Conservation (phyloP, 2,797 vertebrate genomes). For the Echiichthys vipera region DNA sequence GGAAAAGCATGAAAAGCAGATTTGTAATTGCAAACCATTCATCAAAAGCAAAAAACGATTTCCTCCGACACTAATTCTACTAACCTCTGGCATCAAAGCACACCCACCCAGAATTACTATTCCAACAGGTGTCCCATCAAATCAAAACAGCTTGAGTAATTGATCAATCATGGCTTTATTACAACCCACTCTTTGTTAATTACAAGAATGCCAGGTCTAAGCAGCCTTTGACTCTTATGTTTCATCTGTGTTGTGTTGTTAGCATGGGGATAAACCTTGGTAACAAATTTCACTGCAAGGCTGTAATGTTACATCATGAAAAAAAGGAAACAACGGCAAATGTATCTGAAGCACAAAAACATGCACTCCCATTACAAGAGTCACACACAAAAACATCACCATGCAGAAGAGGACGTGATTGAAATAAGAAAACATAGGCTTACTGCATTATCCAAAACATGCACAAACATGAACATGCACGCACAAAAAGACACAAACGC, state of each 20-base stretch:
- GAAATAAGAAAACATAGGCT: slow-evolving; percentile 5
- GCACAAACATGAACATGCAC: slow-evolving; percentile 4
- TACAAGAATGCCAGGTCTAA: slow-evolving; percentile 24
- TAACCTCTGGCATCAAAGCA: slow-evolving; percentile 29
- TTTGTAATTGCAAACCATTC: not conserved
- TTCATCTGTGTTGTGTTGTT: slow-evolving; percentile 31
- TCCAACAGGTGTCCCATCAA: slow-evolving; percentile 38
- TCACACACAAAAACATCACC: not conserved
- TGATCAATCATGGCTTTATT: slow-evolving; percentile 56
- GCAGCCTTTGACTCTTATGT: slow-evolving; percentile 27
- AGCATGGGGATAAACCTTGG: not conserved
- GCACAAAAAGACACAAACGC: too few species aligned
- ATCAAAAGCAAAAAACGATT: not conserved
- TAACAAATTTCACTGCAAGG: slow-evolving; percentile 5
- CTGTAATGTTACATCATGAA: not conserved
- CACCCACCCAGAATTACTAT: slow-evolving; percentile 4
- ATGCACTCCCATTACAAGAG: not conserved
- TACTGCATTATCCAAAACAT: slow-evolving; percentile 13
- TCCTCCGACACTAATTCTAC: slow-evolving; percentile 21
- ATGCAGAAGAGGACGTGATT: not conserved
- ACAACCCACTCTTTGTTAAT: slow-evolving; percentile 31
- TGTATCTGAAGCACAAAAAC: not conserved
- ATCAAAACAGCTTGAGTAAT: slow-evolving; percentile 55
- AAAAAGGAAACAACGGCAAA: not conserved
- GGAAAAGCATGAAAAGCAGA: not conserved